These are phyloP conservation scores for Myocastor coypus DNA, from an alignment of 2,113 vertebrate genomes.

Conservation along the genomic window DNA sequence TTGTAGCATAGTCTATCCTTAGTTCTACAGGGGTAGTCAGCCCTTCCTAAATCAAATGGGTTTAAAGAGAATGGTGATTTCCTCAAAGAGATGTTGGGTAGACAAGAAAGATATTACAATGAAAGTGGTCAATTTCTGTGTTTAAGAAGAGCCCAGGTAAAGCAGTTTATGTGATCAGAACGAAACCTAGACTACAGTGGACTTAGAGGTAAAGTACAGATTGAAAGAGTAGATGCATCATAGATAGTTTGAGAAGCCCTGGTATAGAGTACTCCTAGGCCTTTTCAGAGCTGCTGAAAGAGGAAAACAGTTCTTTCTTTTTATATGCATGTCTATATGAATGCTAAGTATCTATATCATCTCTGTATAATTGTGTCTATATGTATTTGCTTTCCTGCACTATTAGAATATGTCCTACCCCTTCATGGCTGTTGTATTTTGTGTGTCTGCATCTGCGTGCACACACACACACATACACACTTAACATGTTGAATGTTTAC, in stretches of 20 bases:
- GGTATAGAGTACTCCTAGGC: background rate
- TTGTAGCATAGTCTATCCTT: no score
- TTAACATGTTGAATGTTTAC: no score
- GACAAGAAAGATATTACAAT: background rate
- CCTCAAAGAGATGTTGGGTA: background rate
- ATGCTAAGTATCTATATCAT: background rate
- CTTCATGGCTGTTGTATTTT: background rate
- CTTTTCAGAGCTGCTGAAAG: conserved; percentile 1
- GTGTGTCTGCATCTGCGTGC: no score
- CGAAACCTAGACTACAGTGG: background rate
- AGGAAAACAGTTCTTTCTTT: background rate
- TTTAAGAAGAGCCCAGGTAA: background rate
- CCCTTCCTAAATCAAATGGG: no score
- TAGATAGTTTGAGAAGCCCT: background rate
- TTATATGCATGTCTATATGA: background rate
- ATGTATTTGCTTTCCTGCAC: background rate
- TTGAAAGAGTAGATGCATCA: no score
- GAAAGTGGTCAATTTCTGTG: background rate
- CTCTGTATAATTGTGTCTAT: background rate
- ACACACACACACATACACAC: no score
- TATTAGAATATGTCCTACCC: background rate
- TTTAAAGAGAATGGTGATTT: background rate
- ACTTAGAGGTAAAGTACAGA: no score
- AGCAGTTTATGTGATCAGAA: background rate
- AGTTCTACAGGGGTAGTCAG: no score